These are phyloP conservation scores for Diplosoma virens DNA, from an alignment of 23 tunicate species.

Conservation along the genomic window DNA sequence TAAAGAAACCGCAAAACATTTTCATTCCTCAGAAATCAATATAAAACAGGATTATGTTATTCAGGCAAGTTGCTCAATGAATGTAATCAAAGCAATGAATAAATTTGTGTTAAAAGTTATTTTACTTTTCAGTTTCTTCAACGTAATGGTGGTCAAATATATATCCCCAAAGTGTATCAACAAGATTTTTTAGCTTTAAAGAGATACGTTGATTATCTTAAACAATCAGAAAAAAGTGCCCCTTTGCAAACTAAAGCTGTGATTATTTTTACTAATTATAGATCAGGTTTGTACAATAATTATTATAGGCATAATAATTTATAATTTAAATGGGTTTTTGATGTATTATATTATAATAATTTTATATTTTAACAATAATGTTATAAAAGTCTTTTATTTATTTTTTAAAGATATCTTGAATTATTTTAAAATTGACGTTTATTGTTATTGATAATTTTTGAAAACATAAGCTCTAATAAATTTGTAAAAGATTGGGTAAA, in stretches of 20 bases:
- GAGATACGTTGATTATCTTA: conserved; percentile 41
- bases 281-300: conserved; percentile 52
- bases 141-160: too few species aligned
- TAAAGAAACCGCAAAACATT: too few species aligned
- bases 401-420: not conserved
- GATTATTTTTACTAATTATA: conserved; percentile 62
- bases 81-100: too few species aligned
- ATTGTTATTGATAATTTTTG: too few species aligned
- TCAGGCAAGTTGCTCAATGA: too few species aligned
- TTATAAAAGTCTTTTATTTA: not conserved
- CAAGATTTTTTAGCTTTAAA: conserved; percentile 38
- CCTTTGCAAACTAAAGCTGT: conserved; percentile 63
- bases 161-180: conserved; percentile 37
- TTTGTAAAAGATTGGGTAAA: too few species aligned
- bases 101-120: too few species aligned
- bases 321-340: not conserved
- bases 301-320: not conserved
- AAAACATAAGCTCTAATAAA: too few species aligned
- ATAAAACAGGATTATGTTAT: too few species aligned
- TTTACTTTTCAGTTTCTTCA: too few species aligned
- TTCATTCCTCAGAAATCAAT: too few species aligned
- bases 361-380: not conserved
- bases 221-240: conserved; percentile 23
- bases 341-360: not conserved
- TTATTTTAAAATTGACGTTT: not conserved